These are phyloP conservation scores for Hirudo medicinalis DNA, from an alignment of 1,140 invertebrate species.

Conservation along the genomic window DNA sequence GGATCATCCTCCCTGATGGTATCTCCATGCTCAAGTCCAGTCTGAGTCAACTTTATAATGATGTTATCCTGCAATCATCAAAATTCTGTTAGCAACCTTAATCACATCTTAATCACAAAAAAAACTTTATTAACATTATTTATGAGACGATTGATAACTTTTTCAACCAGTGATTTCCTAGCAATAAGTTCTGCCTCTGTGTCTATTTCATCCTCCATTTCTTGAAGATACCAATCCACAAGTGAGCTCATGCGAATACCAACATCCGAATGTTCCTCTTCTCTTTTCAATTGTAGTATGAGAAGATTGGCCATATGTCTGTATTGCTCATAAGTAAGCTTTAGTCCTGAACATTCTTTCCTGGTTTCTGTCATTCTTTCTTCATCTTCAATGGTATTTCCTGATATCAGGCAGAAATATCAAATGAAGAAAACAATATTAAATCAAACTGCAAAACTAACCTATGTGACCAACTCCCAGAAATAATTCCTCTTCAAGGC, in stretches of 20 bases:
- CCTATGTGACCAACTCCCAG: no score
- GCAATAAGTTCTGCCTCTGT: constrained; percentile 78
- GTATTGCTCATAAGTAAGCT: constrained; percentile 88
- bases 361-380: constrained; percentile 18
- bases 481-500: constrained; percentile 61
- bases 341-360: constrained; percentile 36
- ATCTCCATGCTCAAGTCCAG: constrained; percentile 45
- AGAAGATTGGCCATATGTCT: constrained; percentile 81
- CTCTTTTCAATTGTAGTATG: constrained; percentile 69
- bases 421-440: no score
- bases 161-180: constrained; percentile 78
- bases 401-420: no score
- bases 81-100: background rate
- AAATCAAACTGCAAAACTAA: constrained; percentile 20
- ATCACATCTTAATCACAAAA: background rate
- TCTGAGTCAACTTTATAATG: constrained; percentile 68
- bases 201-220: constrained; percentile 74
- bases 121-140: constrained; percentile 64
- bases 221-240: constrained; percentile 84
- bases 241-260: constrained; percentile 69
- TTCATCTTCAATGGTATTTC: constrained; percentile 40
- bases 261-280: constrained; percentile 54
- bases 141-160: constrained; percentile 82
- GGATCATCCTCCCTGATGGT: constrained; percentile 60
- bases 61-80: constrained; percentile 62